Conservation (phyloP, 2,113 vertebrate genomes). For the Mus musculus region DNA sequence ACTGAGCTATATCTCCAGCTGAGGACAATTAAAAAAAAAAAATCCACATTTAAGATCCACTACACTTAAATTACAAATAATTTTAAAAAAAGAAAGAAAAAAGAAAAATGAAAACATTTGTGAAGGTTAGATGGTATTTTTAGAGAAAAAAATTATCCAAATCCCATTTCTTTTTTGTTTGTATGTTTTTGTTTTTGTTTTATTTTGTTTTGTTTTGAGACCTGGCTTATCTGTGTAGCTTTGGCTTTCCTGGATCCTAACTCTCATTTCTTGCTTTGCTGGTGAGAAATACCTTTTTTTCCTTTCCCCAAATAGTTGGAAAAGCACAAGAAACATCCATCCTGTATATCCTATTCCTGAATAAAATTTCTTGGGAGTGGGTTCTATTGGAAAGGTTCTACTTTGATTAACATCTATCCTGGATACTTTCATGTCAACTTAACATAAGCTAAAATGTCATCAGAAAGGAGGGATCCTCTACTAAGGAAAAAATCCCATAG, state of each 20-base stretch:
- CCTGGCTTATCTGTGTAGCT: no score
- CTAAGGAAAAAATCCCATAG: neutral
- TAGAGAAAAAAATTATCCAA: slow-evolving; percentile 9
- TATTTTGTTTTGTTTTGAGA: no score
- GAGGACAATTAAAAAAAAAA: neutral
- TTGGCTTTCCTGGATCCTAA: neutral
- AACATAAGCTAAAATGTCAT: neutral
- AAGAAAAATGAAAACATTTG: neutral
- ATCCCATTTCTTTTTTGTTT: neutral
- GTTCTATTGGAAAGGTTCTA: neutral
- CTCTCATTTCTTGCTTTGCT: neutral
- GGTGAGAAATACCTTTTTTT: neutral
- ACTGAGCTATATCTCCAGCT: neutral
- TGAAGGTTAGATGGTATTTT: neutral
- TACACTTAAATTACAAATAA: neutral
- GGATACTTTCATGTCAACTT: neutral
- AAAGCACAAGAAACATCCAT: slow-evolving; percentile 5
- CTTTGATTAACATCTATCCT: neutral
- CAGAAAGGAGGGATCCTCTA: neutral
- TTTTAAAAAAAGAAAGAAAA: neutral
- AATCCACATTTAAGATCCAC: neutral
- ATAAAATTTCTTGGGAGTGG: neutral
- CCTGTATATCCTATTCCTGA: neutral
- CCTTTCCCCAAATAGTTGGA: neutral
- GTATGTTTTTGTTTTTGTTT: no score